These are phyloP conservation scores for Theodoxus fluviatilis DNA, from an alignment of 2,888 invertebrate genomes.

Conservation along the genomic window DNA sequence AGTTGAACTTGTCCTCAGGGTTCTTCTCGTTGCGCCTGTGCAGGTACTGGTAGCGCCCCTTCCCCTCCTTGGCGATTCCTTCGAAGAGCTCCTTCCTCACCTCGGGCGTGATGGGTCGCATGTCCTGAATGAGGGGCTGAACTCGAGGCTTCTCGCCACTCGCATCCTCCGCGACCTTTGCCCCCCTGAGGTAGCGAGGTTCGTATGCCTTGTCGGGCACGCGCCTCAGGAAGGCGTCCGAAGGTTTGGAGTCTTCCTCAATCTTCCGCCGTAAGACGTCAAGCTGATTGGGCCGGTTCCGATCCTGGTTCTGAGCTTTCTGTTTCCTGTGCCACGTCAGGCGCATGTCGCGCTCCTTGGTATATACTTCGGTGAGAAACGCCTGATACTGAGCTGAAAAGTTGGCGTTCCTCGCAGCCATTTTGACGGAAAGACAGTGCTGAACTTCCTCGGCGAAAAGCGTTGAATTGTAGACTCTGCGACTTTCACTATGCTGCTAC, in stretches of 20 bases:
- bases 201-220: conserved; percentile 44
- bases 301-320: conserved; percentile 23
- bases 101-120: conserved; percentile 50
- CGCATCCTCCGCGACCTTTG: conserved; percentile 33
- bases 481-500: not conserved
- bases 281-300: conserved; percentile 40
- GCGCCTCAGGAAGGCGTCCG: conserved; percentile 44
- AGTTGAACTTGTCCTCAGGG: conserved; percentile 63
- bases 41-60: conserved; percentile 60
- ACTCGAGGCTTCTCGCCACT: conserved; percentile 19
- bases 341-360: conserved; percentile 52
- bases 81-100: conserved; percentile 54
- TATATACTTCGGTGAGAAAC: conserved; percentile 51
- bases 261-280: conserved; percentile 62
- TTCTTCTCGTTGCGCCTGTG: conserved; percentile 46
- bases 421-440: conserved; percentile 46
- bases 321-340: no score
- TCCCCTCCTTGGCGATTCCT: conserved; percentile 65
- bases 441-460: conserved; percentile 47
- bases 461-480: conserved; percentile 24
- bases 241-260: conserved; percentile 53
- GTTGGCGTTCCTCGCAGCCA: conserved; percentile 27
- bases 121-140: conserved; percentile 45
- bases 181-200: conserved; percentile 41
- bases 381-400: conserved; percentile 41